Base-by-base conservation (phyloP, 2,888 invertebrate genomes). In the Aphidius colemani region DNA sequence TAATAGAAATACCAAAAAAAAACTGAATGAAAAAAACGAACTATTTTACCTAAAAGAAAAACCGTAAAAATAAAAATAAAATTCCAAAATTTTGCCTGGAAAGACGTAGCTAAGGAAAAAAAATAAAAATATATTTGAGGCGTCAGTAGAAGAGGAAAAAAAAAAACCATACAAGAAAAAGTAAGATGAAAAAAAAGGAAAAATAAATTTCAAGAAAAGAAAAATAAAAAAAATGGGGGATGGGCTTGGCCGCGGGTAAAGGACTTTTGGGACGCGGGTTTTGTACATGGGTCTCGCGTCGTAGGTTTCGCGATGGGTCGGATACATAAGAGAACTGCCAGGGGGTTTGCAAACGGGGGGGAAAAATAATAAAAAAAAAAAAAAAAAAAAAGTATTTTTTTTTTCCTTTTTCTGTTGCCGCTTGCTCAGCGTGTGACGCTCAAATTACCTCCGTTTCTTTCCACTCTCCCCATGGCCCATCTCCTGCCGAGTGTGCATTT, bases 351-450 rank as follows among this genome's bases (percentile, higher is more conserved):
- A 39, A 43, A 39, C 7, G 50, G 60, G 11, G 45, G 46, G 48
- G 9, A 51, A 39, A 40, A 30, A 39, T 44, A 45, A 64, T 45
- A 41, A 64, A 43, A 39, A 55, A 49, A 40, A 50, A 49, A 53
- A 41, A 53, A n/a, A n/a, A n/a, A n/a, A n/a, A n/a, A n/a, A n/a
- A n/a, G n/a, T n/a, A n/a, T n/a, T n/a, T n/a, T n/a, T n/a, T n/a
- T n/a, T n/a, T n/a, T n/a, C n/a, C n/a, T n/a, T n/a, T n/a, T n/a
- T n/a, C n/a, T n/a, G 78, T 77, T 78, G 76, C 74, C 75, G 75
- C 70, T 73, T 75, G 78, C 79, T 80, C 79, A 78, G 79, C 79
- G 79, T 78, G 79, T 78, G 79, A 79, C 79, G 79, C 79, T 78
- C 78, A 81, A 81, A 81, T 81, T 81, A 80, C 78, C 80, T 79